These are phyloP conservation scores for Calameuta pallipes DNA, from an alignment of 2,888 invertebrate genomes.

Conservation along the genomic window DNA sequence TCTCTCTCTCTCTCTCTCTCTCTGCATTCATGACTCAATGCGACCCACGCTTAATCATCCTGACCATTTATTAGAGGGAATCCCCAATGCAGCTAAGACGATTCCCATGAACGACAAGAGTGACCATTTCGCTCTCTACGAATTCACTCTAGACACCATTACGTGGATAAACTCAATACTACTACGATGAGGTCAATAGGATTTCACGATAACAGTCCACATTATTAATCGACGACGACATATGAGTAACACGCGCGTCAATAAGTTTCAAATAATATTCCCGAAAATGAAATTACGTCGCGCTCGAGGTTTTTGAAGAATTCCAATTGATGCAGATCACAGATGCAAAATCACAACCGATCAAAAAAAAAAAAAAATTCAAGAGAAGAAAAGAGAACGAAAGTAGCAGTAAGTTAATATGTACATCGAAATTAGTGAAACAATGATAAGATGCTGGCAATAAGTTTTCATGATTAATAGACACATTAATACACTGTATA, in stretches of 20 bases:
- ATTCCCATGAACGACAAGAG: neutral
- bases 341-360: neutral
- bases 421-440: neutral
- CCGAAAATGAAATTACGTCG: neutral
- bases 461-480: neutral
- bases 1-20: slow-evolving; percentile 10
- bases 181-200: neutral
- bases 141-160: neutral
- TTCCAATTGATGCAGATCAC: neutral
- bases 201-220: neutral
- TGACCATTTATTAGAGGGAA: neutral
- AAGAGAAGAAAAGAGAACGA: neutral
- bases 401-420: neutral
- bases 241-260: neutral
- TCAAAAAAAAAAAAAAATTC: neutral
- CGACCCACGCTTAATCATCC: neutral
- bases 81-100: neutral
- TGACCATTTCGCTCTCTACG: neutral
- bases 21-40: neutral
- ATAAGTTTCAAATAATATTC: neutral
- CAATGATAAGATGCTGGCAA: neutral
- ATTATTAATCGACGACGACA: neutral
- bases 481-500: neutral
- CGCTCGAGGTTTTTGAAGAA: neutral
- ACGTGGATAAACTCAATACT: neutral